Percentiles rank a stretch among this genome's conserved stretches.
Conservation (phyloP, 2,888 invertebrate species). For the Apocheima hispidaria region DNA sequence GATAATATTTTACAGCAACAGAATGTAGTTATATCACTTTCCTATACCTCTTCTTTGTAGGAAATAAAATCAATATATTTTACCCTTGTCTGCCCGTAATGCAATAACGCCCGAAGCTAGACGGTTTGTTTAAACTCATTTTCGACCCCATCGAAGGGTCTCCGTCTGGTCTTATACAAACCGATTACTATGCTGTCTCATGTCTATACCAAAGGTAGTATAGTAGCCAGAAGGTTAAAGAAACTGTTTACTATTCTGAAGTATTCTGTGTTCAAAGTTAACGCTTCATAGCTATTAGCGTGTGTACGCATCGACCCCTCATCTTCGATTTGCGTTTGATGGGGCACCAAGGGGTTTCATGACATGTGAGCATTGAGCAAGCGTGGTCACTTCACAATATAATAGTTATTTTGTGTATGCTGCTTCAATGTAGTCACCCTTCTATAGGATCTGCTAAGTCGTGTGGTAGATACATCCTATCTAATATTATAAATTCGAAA, state of each 20-base stretch:
- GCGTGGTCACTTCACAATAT: constrained; percentile 17
- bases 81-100: constrained; percentile 57
- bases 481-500: no score
- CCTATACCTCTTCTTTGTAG: constrained; percentile 1
- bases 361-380: constrained; percentile 18
- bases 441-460: no score
- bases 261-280: constrained; percentile 17
- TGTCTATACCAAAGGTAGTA: background rate
- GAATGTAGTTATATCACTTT: constrained; percentile 15
- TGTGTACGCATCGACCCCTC: constrained; percentile 37
- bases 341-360: constrained; percentile 15
- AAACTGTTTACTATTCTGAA: constrained; percentile 24
- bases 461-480: no score
- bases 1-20: background rate
- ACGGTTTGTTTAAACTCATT: constrained; percentile 68
- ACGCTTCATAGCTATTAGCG: constrained; percentile 13
- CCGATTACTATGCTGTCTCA: constrained; percentile 14
- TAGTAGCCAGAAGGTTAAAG: background rate
- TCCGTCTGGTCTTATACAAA: background rate
- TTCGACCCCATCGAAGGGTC: constrained; percentile 48
- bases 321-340: constrained; percentile 46
- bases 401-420: background rate
- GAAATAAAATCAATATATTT: constrained; percentile 35
- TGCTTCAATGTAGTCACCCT: no score
- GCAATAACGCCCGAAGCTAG: constrained; percentile 65